Percentiles rank a stretch among this genome's conserved stretches.
Evolutionary conservation across 1,140 invertebrate species (phyloP).

Genomic region (Leucophenga varia): DNA sequence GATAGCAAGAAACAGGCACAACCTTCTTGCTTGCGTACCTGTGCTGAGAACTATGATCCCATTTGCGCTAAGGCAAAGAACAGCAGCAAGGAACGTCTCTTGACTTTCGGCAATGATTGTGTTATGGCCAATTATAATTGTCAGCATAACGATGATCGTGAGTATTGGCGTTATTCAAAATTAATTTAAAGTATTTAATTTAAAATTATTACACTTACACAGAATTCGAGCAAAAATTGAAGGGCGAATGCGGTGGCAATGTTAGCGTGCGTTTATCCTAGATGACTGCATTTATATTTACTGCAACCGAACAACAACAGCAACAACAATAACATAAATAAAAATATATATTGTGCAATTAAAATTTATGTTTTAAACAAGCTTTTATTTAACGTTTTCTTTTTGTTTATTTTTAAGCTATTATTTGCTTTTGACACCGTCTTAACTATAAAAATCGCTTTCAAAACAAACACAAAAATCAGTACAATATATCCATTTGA

Average conservation of each 20-base stretch:
- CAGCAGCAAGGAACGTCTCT: slow-evolving; percentile 41
- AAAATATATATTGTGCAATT: slow-evolving; percentile 9
- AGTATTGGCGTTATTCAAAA: slow-evolving; percentile 13
- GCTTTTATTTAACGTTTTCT: too few relatives aligned
- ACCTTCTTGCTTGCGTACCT: slow-evolving; percentile 22
- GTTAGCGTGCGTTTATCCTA: slow-evolving; percentile 51
- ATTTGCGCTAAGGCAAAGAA: slow-evolving; percentile 44
- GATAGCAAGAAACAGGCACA: slow-evolving; percentile 30
- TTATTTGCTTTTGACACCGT: too few relatives aligned
- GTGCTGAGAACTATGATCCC: slow-evolving; percentile 37
- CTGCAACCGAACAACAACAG: background rate
- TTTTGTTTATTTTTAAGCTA: too few relatives aligned
- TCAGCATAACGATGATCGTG: slow-evolving; percentile 46
- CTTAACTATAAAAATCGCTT: too few relatives aligned
- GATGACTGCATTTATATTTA: too few relatives aligned
- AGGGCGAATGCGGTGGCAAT: slow-evolving; percentile 46
- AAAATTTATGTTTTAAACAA: background rate
- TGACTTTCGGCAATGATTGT: slow-evolving; percentile 46
- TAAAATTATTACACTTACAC: slow-evolving; percentile 15
- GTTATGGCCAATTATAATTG: slow-evolving; percentile 51
- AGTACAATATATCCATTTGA: too few relatives aligned
- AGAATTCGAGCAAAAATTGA: slow-evolving; percentile 42
- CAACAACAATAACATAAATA: slow-evolving; percentile 12
- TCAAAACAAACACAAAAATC: too few relatives aligned
- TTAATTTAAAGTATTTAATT: background rate